A percentile compares a stretch with the other conserved stretches of the same genome.
phyloP scores from a whole-genome alignment of 2,888 invertebrate genomes.

The Lacanobia oleracea region DNA sequence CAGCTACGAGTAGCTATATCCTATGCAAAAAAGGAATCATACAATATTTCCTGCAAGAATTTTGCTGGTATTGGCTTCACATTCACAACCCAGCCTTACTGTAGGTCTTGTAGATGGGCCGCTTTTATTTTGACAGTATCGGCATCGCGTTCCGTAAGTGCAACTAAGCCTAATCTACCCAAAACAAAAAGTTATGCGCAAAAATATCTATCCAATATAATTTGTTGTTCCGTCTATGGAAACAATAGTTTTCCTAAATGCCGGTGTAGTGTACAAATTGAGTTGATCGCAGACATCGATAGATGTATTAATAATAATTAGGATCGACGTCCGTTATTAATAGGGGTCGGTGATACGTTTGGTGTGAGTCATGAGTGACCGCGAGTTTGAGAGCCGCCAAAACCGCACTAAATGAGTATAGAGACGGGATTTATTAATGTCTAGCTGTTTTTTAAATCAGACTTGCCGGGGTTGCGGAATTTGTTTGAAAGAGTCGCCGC shows the following conservation, averaged over 20 bases:
- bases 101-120: background rate
- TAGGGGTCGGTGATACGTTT: slow-evolving; percentile 72
- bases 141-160: background rate
- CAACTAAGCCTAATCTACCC: background rate
- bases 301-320: slow-evolving; percentile 80
- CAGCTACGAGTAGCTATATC: background rate
- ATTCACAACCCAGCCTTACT: background rate
- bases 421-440: no score
- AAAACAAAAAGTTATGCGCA: background rate
- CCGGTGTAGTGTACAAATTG: slow-evolving; percentile 68
- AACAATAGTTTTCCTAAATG: slow-evolving; percentile 31
- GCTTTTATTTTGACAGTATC: background rate
- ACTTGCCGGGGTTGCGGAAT: no score
- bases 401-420: background rate
- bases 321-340: slow-evolving; percentile 80
- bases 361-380: slow-evolving; percentile 53
- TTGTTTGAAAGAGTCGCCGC: no score
- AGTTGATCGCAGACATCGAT: slow-evolving; percentile 75
- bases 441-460: no score
- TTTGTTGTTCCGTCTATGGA: background rate
- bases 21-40: background rate
- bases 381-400: slow-evolving; percentile 26
- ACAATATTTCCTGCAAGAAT: background rate
- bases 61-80: background rate
- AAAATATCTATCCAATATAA: background rate